Evolutionary conservation across 30 jellyfish, hydroid and myxozoan species (phyloP).

Genomic region (Cassiopea andromeda): DNA sequence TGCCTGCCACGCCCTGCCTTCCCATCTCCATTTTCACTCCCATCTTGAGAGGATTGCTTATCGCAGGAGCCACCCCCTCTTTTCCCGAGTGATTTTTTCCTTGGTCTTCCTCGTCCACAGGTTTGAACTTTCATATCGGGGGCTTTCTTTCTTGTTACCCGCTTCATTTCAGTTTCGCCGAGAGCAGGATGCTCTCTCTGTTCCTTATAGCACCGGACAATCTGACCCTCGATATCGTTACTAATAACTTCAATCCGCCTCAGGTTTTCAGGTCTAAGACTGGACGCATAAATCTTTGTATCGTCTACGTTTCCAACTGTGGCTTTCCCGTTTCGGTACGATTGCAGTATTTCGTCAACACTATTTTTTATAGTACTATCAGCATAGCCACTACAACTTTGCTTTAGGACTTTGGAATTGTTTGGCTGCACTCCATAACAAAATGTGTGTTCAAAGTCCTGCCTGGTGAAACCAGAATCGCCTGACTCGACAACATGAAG

Average conservation of each 20-base stretch:
- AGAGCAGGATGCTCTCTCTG: background rate
- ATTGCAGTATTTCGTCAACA: background rate
- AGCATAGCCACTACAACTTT: background rate
- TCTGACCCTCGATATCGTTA: conserved; percentile 45
- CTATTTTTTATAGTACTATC: conserved; percentile 6
- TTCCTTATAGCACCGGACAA: conserved; percentile 31
- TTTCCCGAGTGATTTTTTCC: conserved; percentile 60
- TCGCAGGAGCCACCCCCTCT: conserved; percentile 54
- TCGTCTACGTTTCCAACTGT: background rate
- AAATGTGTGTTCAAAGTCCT: background rate
- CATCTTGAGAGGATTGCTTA: conserved; percentile 67
- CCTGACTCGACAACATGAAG: conserved; percentile 6
- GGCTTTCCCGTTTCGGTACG: conserved; percentile 8
- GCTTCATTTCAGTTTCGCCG: conserved; percentile 14
- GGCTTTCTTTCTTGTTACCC: conserved; percentile 49
- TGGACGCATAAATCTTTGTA: background rate
- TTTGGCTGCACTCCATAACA: background rate
- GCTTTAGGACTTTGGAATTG: background rate
- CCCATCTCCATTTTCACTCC: conserved; percentile 73
- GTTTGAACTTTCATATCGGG: conserved; percentile 48
- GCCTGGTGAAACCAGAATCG: background rate
- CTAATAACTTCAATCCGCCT: conserved; percentile 20
- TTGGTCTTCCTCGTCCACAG: conserved; percentile 76
- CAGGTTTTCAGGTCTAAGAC: conserved; percentile 8
- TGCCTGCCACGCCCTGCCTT: conserved; percentile 64